Evolutionary conservation across 2,113 vertebrate species (phyloP), one percentile per base, ranked within the genome.

Genomic region (Sorex fumeus): DNA sequence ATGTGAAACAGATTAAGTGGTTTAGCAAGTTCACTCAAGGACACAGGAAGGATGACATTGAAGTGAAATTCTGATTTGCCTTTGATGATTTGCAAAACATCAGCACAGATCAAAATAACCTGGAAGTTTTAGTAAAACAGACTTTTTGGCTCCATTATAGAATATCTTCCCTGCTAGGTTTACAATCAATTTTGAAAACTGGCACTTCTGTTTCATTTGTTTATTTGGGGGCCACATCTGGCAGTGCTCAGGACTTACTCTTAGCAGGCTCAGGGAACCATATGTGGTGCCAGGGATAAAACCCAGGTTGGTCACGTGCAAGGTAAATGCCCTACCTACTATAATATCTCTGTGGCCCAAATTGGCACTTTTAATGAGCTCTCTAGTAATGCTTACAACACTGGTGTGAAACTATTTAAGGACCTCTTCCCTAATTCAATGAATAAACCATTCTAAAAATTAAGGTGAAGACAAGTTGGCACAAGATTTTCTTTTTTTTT

Each of bases 1-100:
- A 36, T 69, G n/a, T 72, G 30, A 82, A 93, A 47, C 21, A 69
- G 66, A 83, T 88, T 87, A 91, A 71, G 74, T 81, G 81, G 57
- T 32, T 47, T 67, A 28, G 64, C 50, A 69, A 62, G 32, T 64
- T 84, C 30, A 75, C 43, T 25, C 64, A 57, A 47, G 45, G 19
- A 19, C 27, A 69, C 23, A 2, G 12, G 19, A 21, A 23, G 64
- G 57, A 85, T 18, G 18, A 60, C 64, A 75, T 36, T 81, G 23
- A 40, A 36, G 23, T 18, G 3, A 21, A 40, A 47, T 84, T 81
- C 64, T 30, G n/a, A 69, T 64, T 64, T 76, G 11, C 72, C 85
- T 86, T 84, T 4, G 80, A 4, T 32, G 47, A 45, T 62, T 88
- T 6, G 30, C 66, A 60, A 75, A 76, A 30, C 28, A 60, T 40